Conservation (phyloP, 2,113 vertebrate genomes). For the Carlito syrichta region DNA sequence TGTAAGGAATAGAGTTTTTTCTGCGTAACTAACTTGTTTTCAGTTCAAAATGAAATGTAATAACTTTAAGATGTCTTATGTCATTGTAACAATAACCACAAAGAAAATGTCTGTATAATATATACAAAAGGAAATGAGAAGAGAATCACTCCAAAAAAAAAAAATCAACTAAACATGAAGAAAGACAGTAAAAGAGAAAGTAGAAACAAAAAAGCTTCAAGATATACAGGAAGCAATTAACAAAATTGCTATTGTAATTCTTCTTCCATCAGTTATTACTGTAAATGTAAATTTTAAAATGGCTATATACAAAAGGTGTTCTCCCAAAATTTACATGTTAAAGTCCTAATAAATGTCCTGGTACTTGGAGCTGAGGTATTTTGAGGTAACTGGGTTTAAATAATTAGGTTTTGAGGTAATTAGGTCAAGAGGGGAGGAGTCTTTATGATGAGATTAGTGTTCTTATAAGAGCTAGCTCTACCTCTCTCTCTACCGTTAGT, state of each 20-base stretch:
- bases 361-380: not conserved
- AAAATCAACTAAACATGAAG: not conserved
- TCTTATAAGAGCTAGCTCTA: no score
- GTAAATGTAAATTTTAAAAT: not conserved
- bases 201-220: not conserved
- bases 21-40: not conserved
- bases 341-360: not conserved
- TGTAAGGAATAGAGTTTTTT: not conserved
- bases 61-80: not conserved
- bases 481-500: no score
- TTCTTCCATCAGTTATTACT: not conserved
- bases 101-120: not conserved
- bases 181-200: not conserved
- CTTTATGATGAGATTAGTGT: no score
- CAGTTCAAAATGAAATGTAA: not conserved
- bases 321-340: not conserved
- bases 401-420: not conserved
- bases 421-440: no score
- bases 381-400: not conserved
- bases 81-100: not conserved
- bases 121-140: not conserved
- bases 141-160: not conserved
- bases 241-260: not conserved
- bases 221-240: not conserved
- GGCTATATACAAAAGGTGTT: not conserved